Conservation (phyloP, 2,888 invertebrate genomes). For the Xestia ashworthii region DNA sequence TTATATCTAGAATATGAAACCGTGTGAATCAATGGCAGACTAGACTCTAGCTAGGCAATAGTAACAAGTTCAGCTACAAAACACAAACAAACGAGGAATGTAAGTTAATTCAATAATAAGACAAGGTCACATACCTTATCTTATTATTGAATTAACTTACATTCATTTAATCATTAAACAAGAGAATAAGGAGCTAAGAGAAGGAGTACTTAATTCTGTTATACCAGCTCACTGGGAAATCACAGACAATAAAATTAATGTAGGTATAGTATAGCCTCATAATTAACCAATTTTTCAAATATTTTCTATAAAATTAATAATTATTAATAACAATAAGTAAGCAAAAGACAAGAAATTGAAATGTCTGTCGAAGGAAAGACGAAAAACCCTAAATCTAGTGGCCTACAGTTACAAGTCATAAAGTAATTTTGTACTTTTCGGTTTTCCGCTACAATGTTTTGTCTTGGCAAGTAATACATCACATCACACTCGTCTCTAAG, state of each 20-base stretch:
- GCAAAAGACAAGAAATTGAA: constrained; percentile 46
- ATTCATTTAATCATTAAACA: background rate
- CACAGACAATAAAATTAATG: constrained; percentile 71
- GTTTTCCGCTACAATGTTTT: constrained; percentile 66
- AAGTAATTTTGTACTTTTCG: constrained; percentile 83
- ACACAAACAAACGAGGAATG: constrained; percentile 8
- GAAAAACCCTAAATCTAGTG: constrained; percentile 52
- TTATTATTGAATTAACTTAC: too few relatives aligned
- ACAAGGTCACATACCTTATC: too few relatives aligned
- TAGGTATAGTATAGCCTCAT: constrained; percentile 76
- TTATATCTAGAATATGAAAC: constrained; percentile 42
- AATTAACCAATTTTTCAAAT: constrained; percentile 58
- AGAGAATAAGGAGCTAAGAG: background rate
- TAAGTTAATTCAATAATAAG: background rate
- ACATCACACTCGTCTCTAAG: constrained; percentile 64
- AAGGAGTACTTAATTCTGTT: background rate
- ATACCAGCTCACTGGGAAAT: constrained; percentile 70
- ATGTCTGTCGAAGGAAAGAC: constrained; percentile 20
- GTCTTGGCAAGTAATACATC: constrained; percentile 70
- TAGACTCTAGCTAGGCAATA: constrained; percentile 57
- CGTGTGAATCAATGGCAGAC: constrained; percentile 56
- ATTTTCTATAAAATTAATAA: constrained; percentile 54
- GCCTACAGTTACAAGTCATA: constrained; percentile 60
- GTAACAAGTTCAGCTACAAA: constrained; percentile 30
- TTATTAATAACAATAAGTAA: constrained; percentile 48